Conservation (phyloP, 1,140 invertebrate species). For the Thrips palmi region DNA sequence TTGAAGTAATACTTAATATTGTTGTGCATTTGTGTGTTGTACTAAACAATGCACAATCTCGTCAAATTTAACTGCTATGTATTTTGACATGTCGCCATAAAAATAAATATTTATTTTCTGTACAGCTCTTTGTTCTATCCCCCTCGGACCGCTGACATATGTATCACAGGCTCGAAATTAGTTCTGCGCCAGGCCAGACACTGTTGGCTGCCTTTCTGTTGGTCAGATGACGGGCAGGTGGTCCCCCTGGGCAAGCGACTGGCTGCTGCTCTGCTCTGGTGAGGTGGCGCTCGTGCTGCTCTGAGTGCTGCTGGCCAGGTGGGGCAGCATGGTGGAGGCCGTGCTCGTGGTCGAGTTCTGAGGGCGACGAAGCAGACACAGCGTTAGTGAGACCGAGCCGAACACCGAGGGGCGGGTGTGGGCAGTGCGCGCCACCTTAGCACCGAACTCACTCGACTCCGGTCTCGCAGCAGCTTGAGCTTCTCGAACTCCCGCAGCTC, state of each 20-base stretch:
- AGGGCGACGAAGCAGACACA: conserved; percentile 14
- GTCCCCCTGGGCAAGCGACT: conserved; percentile 14
- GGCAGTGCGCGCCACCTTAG: not conserved
- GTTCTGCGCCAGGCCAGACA: conserved; percentile 1
- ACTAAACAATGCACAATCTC: conserved; percentile 2
- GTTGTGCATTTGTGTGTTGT: not conserved
- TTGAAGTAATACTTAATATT: not conserved
- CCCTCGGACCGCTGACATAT: not conserved
- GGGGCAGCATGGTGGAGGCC: conserved; percentile 14
- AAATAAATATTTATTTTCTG: conserved; percentile 6
- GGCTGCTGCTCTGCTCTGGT: not conserved
- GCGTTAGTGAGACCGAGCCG: not conserved
- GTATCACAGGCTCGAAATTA: not conserved
- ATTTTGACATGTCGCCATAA: not conserved
- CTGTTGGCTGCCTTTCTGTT: too few relatives aligned
- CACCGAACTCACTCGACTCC: conserved; percentile 31
- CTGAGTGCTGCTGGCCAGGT: conserved; percentile 15
- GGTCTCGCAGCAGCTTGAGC: conserved; percentile 31
- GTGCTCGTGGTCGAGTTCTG: conserved; percentile 13
- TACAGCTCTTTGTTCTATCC: not conserved
- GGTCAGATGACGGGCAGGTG: conserved; percentile 19
- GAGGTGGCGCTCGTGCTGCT: conserved; percentile 10
- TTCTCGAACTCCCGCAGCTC: conserved; percentile 54
- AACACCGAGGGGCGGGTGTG: not conserved
- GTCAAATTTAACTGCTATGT: not conserved